A percentile compares a stretch with the other conserved stretches of the same genome.
These are phyloP conservation scores for Trissolcus brochymenae DNA, from an alignment of 2,888 invertebrate genomes.

Conservation along the genomic window DNA sequence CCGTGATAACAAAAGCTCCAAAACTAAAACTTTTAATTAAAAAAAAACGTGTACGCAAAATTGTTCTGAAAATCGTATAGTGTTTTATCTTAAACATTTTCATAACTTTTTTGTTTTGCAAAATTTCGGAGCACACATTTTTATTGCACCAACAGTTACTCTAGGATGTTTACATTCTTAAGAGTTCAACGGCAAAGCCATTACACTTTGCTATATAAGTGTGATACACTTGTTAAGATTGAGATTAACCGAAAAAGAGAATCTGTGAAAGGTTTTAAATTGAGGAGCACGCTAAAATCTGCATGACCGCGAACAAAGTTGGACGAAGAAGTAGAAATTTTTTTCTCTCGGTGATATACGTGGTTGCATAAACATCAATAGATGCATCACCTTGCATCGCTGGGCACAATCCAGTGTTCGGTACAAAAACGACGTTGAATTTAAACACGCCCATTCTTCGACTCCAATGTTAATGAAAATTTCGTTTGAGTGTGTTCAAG, in stretches of 20 bases:
- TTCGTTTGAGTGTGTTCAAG: background rate
- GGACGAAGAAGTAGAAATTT: constrained; percentile 40
- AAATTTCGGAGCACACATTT: too few relatives aligned
- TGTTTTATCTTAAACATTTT: too few relatives aligned
- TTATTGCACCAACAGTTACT: too few relatives aligned
- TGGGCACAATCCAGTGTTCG: constrained; percentile 24
- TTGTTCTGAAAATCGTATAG: too few relatives aligned
- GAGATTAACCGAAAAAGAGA: constrained; percentile 24
- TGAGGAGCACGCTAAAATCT: constrained; percentile 31
- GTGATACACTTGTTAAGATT: constrained; percentile 16
- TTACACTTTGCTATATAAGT: too few relatives aligned
- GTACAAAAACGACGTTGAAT: constrained; percentile 36
- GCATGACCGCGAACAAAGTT: constrained; percentile 25
- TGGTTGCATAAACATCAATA: constrained; percentile 41
- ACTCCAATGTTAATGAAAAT: constrained; percentile 30
- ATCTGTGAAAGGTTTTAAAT: constrained; percentile 28
- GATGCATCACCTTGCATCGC: constrained; percentile 25
- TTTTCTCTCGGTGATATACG: constrained; percentile 14
- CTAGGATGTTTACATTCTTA: too few relatives aligned
- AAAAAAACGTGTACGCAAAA: too few relatives aligned
- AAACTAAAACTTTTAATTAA: too few relatives aligned
- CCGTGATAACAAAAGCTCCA: too few relatives aligned
- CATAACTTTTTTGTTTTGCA: too few relatives aligned
- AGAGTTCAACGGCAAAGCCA: too few relatives aligned
- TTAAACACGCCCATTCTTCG: constrained; percentile 17